Evolutionary conservation across 2,888 invertebrate genomes (phyloP).

Genomic region (Linnaemya tessellans): DNA sequence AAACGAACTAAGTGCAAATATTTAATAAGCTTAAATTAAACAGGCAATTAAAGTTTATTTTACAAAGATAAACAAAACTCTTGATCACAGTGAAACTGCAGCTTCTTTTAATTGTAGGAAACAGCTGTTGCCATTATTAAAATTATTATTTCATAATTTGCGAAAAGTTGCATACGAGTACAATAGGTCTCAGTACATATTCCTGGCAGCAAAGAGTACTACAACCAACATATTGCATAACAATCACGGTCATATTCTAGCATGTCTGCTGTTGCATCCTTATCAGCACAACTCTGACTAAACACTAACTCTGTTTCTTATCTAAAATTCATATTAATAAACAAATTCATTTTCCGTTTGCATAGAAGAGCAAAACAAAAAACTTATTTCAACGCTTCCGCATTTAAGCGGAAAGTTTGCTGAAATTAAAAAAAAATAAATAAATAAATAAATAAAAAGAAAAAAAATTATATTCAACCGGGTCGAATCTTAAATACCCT

Average conservation of each 20-base stretch:
- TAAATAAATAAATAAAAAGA: neutral
- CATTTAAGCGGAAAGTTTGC: conserved; percentile 50
- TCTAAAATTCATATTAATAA: conserved; percentile 40
- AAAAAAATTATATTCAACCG: too few relatives aligned
- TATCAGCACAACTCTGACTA: conserved; percentile 21
- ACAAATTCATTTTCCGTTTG: conserved; percentile 32
- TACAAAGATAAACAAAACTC: too few relatives aligned
- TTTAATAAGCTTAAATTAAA: neutral
- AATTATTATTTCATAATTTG: neutral
- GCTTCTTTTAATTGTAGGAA: neutral
- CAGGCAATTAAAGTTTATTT: too few relatives aligned
- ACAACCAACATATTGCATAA: conserved; percentile 16
- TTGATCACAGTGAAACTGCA: too few relatives aligned
- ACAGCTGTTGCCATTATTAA: neutral
- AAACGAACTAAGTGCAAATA: neutral
- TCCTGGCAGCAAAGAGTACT: conserved; percentile 43
- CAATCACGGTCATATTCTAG: conserved; percentile 22
- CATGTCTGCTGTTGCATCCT: conserved; percentile 10
- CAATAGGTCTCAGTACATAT: conserved; percentile 27
- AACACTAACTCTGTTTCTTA: conserved; percentile 45
- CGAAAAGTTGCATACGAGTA: too few relatives aligned
- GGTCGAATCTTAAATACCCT: too few relatives aligned
- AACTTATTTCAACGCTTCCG: conserved; percentile 64
- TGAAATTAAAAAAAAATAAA: neutral
- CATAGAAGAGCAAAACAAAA: conserved; percentile 1